A percentile compares a stretch with the other conserved stretches of the same genome.
Evolutionary conservation across 2,113 vertebrate genomes (phyloP).

Genomic region (Muntiacus reevesi): DNA sequence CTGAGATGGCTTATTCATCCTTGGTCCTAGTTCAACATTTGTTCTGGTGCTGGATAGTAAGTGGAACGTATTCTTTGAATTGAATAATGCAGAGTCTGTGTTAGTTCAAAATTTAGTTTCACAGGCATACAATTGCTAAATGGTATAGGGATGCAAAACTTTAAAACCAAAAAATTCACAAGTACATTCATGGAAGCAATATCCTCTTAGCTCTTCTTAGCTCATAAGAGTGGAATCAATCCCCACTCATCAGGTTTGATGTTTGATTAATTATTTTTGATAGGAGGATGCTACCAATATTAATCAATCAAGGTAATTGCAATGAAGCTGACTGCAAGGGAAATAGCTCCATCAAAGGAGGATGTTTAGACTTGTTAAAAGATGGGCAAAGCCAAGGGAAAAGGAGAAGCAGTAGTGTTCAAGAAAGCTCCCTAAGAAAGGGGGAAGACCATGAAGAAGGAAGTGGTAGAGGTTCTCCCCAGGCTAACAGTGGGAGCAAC

Average conservation of each 20-base stretch:
- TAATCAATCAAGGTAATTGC: neutral
- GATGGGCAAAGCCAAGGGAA: neutral
- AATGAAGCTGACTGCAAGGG: neutral
- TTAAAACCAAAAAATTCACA: neutral
- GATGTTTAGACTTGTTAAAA: neutral
- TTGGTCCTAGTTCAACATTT: neutral
- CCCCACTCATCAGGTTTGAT: neutral
- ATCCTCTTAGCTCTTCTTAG: neutral
- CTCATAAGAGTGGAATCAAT: neutral
- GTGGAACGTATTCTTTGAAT: neutral
- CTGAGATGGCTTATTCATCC: neutral
- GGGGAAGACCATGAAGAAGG: neutral
- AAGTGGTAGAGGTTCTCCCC: neutral
- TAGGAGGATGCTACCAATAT: neutral
- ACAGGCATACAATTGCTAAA: neutral
- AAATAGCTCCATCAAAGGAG: neutral
- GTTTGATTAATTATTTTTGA: neutral
- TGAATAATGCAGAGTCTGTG: neutral
- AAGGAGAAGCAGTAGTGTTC: neutral
- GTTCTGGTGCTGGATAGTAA: neutral
- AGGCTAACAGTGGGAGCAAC: neutral
- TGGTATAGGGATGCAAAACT: neutral
- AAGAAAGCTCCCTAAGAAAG: neutral
- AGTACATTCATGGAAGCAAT: neutral
- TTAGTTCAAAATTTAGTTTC: neutral